Conservation (phyloP, 2,113 vertebrate genomes). For the Nothobranchius kuhntae region DNA sequence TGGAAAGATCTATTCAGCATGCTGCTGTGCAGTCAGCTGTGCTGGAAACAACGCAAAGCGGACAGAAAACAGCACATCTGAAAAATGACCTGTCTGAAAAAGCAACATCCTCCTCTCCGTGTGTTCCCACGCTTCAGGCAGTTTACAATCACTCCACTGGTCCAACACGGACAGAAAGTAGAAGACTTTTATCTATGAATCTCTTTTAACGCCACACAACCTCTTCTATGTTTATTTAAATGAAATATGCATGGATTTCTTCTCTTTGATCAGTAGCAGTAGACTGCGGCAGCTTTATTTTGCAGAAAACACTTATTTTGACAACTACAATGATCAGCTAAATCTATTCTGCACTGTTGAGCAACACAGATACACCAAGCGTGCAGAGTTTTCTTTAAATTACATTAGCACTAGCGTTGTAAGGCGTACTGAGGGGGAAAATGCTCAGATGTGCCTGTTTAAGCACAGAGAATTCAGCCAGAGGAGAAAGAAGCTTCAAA, state of each 20-base stretch:
- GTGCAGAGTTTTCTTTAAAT: no score
- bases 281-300: no score
- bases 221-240: not conserved
- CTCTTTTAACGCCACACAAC: not conserved
- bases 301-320: no score
- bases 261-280: no score
- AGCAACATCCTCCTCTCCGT: conserved; percentile 10
- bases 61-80: conserved; percentile 51
- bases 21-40: conserved; percentile 35
- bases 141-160: conserved; percentile 16
- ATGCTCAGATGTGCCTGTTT: no score
- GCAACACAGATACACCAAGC: not conserved
- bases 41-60: conserved; percentile 38
- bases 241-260: not conserved
- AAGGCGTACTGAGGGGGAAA: no score
- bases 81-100: conserved; percentile 53
- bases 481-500: no score
- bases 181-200: not conserved
- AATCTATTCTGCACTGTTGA: no score
- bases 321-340: no score
- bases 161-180: not conserved
- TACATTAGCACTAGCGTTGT: no score
- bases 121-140: conserved; percentile 11
- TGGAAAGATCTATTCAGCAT: conserved; percentile 20
- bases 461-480: no score